Percentiles rank a stretch among this genome's conserved stretches.
These are phyloP conservation scores for Tyto alba DNA, from an alignment of 2,113 vertebrate genomes.

Conservation along the genomic window DNA sequence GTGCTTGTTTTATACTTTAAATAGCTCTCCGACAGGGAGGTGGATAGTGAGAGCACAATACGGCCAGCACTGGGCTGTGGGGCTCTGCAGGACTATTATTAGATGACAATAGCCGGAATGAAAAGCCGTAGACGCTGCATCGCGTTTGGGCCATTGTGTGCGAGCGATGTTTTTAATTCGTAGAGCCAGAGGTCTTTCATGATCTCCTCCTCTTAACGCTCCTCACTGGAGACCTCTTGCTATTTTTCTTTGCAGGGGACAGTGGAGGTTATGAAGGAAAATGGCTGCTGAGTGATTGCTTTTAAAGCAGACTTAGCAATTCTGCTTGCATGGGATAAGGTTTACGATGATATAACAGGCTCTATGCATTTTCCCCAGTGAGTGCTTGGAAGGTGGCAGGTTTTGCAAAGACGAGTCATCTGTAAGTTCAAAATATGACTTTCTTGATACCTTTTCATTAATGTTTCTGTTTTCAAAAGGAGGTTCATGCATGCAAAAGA, in stretches of 20 bases:
- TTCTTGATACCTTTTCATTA: background rate
- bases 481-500: background rate
- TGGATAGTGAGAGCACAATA: conserved; percentile 33
- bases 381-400: background rate
- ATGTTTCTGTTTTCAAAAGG: background rate
- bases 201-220: background rate
- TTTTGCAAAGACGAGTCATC: background rate
- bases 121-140: conserved; percentile 29
- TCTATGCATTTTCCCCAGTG: accelerated
- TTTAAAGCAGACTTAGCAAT: background rate
- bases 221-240: background rate
- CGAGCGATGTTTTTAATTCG: background rate
- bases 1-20: conserved; percentile 37
- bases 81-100: conserved; percentile 68
- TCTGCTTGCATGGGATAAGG: background rate
- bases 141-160: conserved; percentile 32
- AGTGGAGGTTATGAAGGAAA: background rate
- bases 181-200: background rate
- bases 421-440: background rate
- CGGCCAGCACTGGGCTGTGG: conserved; percentile 14
- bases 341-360: background rate
- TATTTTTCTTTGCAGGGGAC: background rate
- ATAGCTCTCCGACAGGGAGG: conserved; percentile 52
- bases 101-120: conserved; percentile 72
- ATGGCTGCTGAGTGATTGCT: background rate